Evolutionary conservation across 1,140 invertebrate genomes (phyloP).

Genomic region (Pseudomyrmex pallidus): DNA sequence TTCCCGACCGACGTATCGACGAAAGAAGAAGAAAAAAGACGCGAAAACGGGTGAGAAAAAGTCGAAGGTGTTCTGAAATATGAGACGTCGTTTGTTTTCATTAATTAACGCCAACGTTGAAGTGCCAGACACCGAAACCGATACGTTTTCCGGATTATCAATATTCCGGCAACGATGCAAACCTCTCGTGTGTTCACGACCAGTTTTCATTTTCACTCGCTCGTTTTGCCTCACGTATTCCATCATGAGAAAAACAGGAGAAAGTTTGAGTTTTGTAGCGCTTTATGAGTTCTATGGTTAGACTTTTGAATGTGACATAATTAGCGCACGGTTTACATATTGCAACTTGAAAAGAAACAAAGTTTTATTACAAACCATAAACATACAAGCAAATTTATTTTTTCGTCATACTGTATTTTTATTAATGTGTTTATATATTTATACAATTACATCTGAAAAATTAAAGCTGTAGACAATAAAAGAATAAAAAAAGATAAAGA

Average conservation of each 20-base stretch:
- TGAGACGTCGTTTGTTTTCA: slow-evolving; percentile 73
- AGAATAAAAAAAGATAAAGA: too few species aligned
- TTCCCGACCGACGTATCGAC: slow-evolving; percentile 43
- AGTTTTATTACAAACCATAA: slow-evolving; percentile 2
- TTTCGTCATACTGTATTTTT: too few species aligned
- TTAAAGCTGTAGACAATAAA: too few species aligned
- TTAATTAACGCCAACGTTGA: slow-evolving; percentile 55
- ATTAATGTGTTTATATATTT: too few species aligned
- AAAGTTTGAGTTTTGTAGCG: not conserved
- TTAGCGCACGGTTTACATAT: slow-evolving; percentile 4
- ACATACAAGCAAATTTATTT: not conserved
- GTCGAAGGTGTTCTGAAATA: slow-evolving; percentile 65
- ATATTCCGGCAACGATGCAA: slow-evolving; percentile 40
- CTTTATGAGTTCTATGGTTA: slow-evolving; percentile 1
- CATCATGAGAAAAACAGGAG: not conserved
- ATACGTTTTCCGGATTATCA: slow-evolving; percentile 62
- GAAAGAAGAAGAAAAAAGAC: slow-evolving; percentile 53
- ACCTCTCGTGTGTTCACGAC: not conserved
- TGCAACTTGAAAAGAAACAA: not conserved
- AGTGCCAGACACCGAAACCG: slow-evolving; percentile 27
- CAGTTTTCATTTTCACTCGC: slow-evolving; percentile 33
- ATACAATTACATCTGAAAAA: too few species aligned
- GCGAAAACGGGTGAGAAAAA: slow-evolving; percentile 34
- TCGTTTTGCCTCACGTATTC: not conserved
- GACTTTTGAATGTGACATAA: slow-evolving; percentile 4